Evolutionary conservation across 1,140 invertebrate genomes (phyloP).

Genomic region (Paralvinella palmiformis): DNA sequence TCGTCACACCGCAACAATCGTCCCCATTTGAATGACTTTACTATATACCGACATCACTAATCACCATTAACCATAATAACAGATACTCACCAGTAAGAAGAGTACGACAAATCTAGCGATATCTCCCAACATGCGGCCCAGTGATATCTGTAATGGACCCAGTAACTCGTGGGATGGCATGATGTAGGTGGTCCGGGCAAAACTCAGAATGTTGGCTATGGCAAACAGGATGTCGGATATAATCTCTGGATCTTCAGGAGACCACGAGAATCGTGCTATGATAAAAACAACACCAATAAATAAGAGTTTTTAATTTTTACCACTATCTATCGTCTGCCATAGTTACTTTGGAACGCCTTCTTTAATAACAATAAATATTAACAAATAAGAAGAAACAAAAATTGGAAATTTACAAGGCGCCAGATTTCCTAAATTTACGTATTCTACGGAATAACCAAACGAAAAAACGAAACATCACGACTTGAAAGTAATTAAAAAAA

Average conservation of each 20-base stretch:
- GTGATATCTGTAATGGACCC: constrained; percentile 27
- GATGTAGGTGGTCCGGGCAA: constrained; percentile 24
- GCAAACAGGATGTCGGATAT: constrained; percentile 21
- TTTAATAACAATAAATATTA: too few species aligned
- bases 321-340: too few species aligned
- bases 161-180: constrained; percentile 26
- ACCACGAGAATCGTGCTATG: constrained; percentile 19
- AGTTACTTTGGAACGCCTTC: too few species aligned
- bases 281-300: background rate
- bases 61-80: background rate
- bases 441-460: too few species aligned
- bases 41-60: background rate
- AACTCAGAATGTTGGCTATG: constrained; percentile 19
- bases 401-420: too few species aligned
- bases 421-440: too few species aligned
- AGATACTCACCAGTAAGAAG: constrained; percentile 18
- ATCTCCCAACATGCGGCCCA: constrained; percentile 26
- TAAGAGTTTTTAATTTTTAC: too few species aligned
- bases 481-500: too few species aligned
- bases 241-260: constrained; percentile 18
- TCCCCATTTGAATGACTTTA: constrained; percentile 14
- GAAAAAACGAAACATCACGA: too few species aligned
- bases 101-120: constrained; percentile 21
- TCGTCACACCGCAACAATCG: too few species aligned
- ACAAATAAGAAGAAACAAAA: too few species aligned